Base-by-base conservation (phyloP, 1,140 invertebrate species). In the Drosophila sturtevanti region DNA sequence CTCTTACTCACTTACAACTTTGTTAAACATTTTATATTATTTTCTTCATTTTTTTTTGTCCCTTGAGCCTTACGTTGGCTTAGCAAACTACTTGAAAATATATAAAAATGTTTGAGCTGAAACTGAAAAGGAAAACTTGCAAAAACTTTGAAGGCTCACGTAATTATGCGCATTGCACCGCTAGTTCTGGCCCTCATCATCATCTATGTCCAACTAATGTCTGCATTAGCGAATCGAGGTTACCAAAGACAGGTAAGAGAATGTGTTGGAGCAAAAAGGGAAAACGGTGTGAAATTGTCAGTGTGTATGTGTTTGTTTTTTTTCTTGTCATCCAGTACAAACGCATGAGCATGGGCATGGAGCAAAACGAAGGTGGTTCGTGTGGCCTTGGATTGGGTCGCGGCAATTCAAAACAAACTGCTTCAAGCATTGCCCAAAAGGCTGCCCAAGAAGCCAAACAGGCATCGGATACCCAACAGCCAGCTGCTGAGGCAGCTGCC, bases 381-480 rank as follows among this genome's bases (percentile, higher is more conserved):
- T 11, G 11, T 27, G n/a, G 22, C 24, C 38, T 62, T 21, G 37
- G 21, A 12, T 4, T 67, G 24, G 21, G 37, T 4, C 7, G 16
- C 0, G 16, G 60, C 11, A 68, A 61, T 35, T 6, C 77, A 9
- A 91, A 86, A 14, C 71, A 92, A 44, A 91, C 91, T 16, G 93
- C 93, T 1, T 92, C 93, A 0, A 94, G 92, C 77, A 95, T 95
- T 62, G 94, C 95, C 0, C 93, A 94, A 68, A 95, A 95, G 75
- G 95, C 94, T 0, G 95, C 94, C 0, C 92, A 93, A 22, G 94
- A 94, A 76, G 94, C 94, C 0, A 94, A 94, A 74, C 93, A 94
- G 1, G 94, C 94, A 1, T 94, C 94, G 35, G 94, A 94, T 22
- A 94, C 94, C 0, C 94, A 95, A 73, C 93, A 94, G 65, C 93